Conservation (phyloP, 1,140 invertebrate genomes). For the Megalonaias nervosa region DNA sequence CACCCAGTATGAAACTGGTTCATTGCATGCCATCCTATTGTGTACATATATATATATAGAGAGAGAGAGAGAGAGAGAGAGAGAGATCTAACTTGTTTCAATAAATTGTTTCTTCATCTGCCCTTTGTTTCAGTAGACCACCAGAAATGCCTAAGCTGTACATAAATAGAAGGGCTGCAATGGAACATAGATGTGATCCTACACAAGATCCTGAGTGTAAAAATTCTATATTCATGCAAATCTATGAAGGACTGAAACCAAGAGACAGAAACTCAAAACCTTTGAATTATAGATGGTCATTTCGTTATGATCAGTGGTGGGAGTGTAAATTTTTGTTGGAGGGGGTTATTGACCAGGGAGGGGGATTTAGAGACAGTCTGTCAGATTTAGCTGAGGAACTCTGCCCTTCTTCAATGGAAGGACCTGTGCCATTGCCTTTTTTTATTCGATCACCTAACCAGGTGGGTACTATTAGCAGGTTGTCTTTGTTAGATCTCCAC, state of each 20-base stretch:
- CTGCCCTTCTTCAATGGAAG: constrained; percentile 64
- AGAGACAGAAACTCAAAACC: constrained; percentile 56
- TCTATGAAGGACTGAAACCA: constrained; percentile 69
- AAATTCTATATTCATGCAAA: constrained; percentile 66
- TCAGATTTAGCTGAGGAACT: constrained; percentile 71
- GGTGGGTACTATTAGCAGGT: constrained; percentile 42
- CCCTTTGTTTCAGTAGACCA: constrained; percentile 42
- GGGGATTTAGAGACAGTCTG: constrained; percentile 71
- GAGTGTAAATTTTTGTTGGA: constrained; percentile 72
- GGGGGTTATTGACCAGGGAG: constrained; percentile 72
- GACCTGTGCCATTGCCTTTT: constrained; percentile 64
- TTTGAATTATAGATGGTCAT: constrained; percentile 68
- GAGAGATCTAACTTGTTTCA: neutral
- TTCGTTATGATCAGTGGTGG: constrained; percentile 70
- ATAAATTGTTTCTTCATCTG: constrained; percentile 8
- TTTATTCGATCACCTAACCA: constrained; percentile 71
- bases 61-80: neutral
- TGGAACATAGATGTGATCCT: constrained; percentile 66
- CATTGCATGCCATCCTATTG: neutral
- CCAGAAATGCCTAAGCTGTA: constrained; percentile 63
- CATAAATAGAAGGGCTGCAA: constrained; percentile 66
- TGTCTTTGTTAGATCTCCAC: neutral
- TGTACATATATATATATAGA: too few species aligned
- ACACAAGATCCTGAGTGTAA: constrained; percentile 57
- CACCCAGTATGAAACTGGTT: neutral